A percentile compares a stretch with the other conserved stretches of the same genome.
phyloP scores from a whole-genome alignment of 2,888 invertebrate species.

The Cataglyphis cursor region DNA sequence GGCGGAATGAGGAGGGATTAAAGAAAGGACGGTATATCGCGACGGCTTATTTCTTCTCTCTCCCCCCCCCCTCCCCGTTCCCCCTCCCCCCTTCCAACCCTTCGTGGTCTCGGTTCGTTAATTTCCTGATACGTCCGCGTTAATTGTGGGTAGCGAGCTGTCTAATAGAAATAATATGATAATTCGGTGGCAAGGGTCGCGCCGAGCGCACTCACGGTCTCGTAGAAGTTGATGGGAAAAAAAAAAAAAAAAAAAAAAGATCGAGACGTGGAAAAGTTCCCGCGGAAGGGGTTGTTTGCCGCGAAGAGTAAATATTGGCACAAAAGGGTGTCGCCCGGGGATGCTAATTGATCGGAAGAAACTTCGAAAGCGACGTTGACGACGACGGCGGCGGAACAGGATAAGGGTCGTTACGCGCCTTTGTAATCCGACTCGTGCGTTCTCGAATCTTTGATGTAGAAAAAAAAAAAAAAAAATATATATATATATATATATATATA shows the following conservation, averaged over 20 bases:
- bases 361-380: slow-evolving; percentile 69
- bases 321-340: slow-evolving; percentile 65
- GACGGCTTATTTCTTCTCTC: slow-evolving; percentile 18
- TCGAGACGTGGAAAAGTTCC: slow-evolving; percentile 51
- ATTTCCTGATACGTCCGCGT: slow-evolving; percentile 83
- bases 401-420: slow-evolving; percentile 36
- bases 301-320: slow-evolving; percentile 75
- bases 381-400: background rate
- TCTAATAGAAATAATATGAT: slow-evolving; percentile 86
- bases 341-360: slow-evolving; percentile 77
- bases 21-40: slow-evolving; percentile 47
- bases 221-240: background rate
- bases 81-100: background rate
- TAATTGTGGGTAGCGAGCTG: slow-evolving; percentile 85
- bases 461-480: background rate
- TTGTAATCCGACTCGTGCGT: slow-evolving; percentile 26
- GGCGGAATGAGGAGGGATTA: slow-evolving; percentile 55
- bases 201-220: slow-evolving; percentile 31
- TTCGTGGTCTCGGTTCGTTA: slow-evolving; percentile 82
- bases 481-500: too few relatives aligned
- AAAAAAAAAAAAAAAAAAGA: slow-evolving; percentile 30
- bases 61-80: background rate
- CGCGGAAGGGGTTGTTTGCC: slow-evolving; percentile 71
- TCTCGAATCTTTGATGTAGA: background rate
- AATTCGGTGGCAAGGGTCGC: slow-evolving; percentile 75